Evolutionary conservation across 1,140 invertebrate species (phyloP).

Genomic region (Anoplolepis gracilipes): DNA sequence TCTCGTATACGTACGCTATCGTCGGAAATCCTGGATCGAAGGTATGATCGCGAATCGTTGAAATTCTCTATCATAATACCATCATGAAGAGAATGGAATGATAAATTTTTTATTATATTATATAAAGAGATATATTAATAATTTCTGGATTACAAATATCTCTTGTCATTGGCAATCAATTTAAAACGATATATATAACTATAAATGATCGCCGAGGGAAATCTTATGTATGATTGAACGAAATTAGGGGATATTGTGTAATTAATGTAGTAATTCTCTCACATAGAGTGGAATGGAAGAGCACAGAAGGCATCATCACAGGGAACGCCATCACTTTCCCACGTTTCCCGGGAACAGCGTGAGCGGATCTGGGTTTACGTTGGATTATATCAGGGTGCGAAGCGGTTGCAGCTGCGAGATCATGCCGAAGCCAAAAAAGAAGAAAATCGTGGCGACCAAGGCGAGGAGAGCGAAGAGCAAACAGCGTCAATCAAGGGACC

Average conservation of each 20-base stretch:
- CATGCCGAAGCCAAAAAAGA: slow-evolving; percentile 84
- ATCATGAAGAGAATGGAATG: neutral
- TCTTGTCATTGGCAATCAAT: neutral
- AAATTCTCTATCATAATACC: neutral
- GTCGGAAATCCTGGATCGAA: slow-evolving; percentile 85
- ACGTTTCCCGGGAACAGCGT: slow-evolving; percentile 84
- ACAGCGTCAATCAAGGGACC: slow-evolving; percentile 60
- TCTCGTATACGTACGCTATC: slow-evolving; percentile 94
- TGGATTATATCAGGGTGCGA: slow-evolving; percentile 93
- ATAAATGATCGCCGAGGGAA: neutral
- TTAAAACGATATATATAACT: neutral
- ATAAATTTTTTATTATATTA: neutral
- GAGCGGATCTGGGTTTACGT: slow-evolving; percentile 87
- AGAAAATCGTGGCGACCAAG: slow-evolving; percentile 76
- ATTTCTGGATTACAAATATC: neutral
- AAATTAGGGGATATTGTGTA: neutral
- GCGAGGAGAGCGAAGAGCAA: slow-evolving; percentile 80
- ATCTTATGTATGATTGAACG: neutral
- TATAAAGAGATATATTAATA: neutral
- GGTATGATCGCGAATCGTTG: slow-evolving; percentile 35
- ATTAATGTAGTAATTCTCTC: neutral
- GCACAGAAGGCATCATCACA: slow-evolving; percentile 81
- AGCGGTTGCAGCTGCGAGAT: slow-evolving; percentile 94
- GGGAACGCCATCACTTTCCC: slow-evolving; percentile 85
- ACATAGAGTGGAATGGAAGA: slow-evolving; percentile 76